Base-by-base conservation (phyloP, 2,888 invertebrate species). In the Rhaphigaster nebulosa region DNA sequence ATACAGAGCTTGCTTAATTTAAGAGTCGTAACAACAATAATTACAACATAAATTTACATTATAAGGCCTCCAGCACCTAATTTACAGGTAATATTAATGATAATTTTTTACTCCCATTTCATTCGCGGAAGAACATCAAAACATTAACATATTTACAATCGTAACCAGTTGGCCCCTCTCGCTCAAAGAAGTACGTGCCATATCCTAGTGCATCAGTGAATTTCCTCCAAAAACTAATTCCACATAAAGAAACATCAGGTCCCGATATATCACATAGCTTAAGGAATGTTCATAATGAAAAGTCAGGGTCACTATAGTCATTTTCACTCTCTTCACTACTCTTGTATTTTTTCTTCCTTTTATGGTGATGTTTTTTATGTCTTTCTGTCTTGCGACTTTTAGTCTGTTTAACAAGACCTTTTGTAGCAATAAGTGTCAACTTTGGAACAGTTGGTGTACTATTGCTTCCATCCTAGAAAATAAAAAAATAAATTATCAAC, bases 301-400 rank as follows among this genome's bases (percentile, higher is more conserved):
- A 93, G 93, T 94, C 94, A 92, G 95, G 95, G 93, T 96, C 96
- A 94, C 96, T 96, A 93, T 94, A 95, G 87, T 96, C 95, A 93
- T 95, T 96, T 92, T 95, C 96, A 94, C 95, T 95, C 92, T 96
- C 96, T 92, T 95, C 95, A 92, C 91, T 91, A 87, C 90, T 89
- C 84, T 88, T 89, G 87, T 91, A 88, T 84, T 91, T 92, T 87
- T 91, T 92, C 93, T 93, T 93, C 91, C 93, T 92, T 88, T 93
- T 93, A 90, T 93, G 93, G 90, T 93, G 92, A 91, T 93, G 93
- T 91, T 93, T 93, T 91, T 93, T 93, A 90, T 93, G 93, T 38
- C 92, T 91, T 91, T 93, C 93, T 88, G 92, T 92, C 92, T 93
- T 93, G 89, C 92, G 92, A 80, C 92, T 92, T 92, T 93, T 93